A percentile compares a stretch with the other conserved stretches of the same genome.
phyloP scores from a whole-genome alignment of 2,888 invertebrate genomes.

The Epinotia nisella region DNA sequence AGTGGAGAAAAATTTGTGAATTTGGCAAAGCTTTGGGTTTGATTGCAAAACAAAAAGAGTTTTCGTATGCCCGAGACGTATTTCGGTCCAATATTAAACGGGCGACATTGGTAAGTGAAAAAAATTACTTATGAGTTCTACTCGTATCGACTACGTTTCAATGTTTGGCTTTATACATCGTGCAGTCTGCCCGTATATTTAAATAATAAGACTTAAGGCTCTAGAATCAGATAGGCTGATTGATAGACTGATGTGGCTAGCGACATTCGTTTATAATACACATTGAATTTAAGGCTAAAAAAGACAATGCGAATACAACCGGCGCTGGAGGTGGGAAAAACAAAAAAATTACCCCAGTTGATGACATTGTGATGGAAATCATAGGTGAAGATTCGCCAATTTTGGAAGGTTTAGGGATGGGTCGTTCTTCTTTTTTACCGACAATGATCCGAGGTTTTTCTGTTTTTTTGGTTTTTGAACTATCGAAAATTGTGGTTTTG shows the following conservation, averaged over 20 bases:
- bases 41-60: neutral
- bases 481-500: too few relatives aligned
- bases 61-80: slow-evolving; percentile 12
- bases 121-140: neutral
- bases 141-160: slow-evolving; percentile 1
- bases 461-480: too few relatives aligned
- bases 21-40: slow-evolving; percentile 7
- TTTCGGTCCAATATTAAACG: slow-evolving; percentile 5
- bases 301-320: slow-evolving; percentile 2
- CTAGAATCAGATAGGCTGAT: slow-evolving; percentile 3
- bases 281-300: slow-evolving; percentile 6
- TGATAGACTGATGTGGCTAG: slow-evolving; percentile 2
- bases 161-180: slow-evolving; percentile 7
- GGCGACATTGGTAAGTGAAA: slow-evolving; percentile 6
- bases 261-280: slow-evolving; percentile 9
- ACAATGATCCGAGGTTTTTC: too few relatives aligned
- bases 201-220: neutral
- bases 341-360: slow-evolving; percentile 1
- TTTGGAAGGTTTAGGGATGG: slow-evolving; percentile 2
- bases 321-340: slow-evolving; percentile 7
- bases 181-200: slow-evolving; percentile 5
- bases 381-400: slow-evolving; percentile 4
- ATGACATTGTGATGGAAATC: slow-evolving; percentile 1
- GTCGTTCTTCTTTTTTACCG: too few relatives aligned
- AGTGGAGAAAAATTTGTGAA: slow-evolving; percentile 7